Conservation (phyloP, 2,797 vertebrate species). For the Sebastes oblongus region DNA sequence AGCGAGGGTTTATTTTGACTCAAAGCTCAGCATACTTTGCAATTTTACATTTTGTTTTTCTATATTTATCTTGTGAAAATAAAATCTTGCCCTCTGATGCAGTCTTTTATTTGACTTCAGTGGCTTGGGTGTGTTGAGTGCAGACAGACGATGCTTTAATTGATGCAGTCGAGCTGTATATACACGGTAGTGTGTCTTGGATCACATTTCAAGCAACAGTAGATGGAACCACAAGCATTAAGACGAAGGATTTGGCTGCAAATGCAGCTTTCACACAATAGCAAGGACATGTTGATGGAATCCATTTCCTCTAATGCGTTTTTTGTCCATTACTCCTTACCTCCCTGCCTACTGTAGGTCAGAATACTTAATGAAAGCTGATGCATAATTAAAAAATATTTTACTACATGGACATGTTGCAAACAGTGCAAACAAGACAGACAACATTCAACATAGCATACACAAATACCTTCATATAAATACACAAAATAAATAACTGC, state of each 20-base stretch:
- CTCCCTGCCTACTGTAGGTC: background rate
- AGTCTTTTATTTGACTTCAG: background rate
- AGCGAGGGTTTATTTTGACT: constrained; percentile 55
- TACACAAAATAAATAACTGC: too few species aligned
- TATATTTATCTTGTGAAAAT: constrained; percentile 69
- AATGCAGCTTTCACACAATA: too few species aligned
- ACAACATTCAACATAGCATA: too few species aligned
- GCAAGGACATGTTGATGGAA: too few species aligned
- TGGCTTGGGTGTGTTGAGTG: background rate
- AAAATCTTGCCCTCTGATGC: constrained; percentile 38
- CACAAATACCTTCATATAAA: too few species aligned
- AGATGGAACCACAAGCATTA: background rate
- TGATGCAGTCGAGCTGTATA: background rate
- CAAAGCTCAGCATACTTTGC: constrained; percentile 25
- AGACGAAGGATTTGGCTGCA: background rate
- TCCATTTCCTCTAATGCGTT: too few species aligned
- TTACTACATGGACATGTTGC: background rate
- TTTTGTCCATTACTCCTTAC: too few species aligned
- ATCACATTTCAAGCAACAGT: background rate
- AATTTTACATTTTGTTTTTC: constrained; percentile 57
- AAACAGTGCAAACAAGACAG: too few species aligned
- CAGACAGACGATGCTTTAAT: background rate
- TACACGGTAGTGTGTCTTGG: background rate
- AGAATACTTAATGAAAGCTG: background rate
- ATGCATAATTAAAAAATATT: background rate